Evolutionary conservation across 2,888 invertebrate genomes (phyloP).

Genomic region (Neoaliturus tenellus): DNA sequence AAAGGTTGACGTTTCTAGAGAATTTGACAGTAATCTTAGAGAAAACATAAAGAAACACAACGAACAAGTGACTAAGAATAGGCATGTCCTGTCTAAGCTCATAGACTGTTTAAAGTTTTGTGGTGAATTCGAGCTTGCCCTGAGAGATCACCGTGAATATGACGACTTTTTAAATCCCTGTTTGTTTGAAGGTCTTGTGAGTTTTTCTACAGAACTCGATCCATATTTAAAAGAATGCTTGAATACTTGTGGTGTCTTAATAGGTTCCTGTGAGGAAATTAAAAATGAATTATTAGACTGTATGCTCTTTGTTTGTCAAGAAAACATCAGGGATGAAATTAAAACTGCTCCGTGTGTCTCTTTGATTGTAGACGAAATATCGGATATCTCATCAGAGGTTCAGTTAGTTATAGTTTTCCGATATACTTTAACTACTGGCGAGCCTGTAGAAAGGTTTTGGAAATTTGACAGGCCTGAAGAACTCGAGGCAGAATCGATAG

Average conservation of each 20-base stretch:
- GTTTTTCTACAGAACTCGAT: conserved; percentile 43
- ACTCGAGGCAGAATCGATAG: conserved; percentile 58
- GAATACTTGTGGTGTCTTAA: background rate
- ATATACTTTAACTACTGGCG: conserved; percentile 59
- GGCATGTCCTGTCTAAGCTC: conserved; percentile 31
- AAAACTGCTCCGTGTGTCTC: conserved; percentile 59
- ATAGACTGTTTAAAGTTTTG: conserved; percentile 34
- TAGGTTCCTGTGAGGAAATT: conserved; percentile 45
- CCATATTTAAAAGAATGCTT: conserved; percentile 17
- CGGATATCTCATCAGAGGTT: conserved; percentile 57
- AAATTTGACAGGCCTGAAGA: conserved; percentile 55
- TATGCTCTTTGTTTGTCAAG: conserved; percentile 47
- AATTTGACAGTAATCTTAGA: conserved; percentile 29
- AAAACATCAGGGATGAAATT: conserved; percentile 61
- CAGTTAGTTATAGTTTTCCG: conserved; percentile 62
- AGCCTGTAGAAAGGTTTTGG: conserved; percentile 63
- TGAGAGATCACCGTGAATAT: conserved; percentile 31
- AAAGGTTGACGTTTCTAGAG: conserved; percentile 42
- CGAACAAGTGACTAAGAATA: conserved; percentile 40
- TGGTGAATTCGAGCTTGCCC: conserved; percentile 17
- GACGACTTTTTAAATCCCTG: conserved; percentile 41
- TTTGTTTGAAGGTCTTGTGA: conserved; percentile 36
- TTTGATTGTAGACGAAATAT: conserved; percentile 62
- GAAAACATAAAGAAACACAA: conserved; percentile 45
- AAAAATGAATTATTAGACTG: conserved; percentile 52